These are phyloP conservation scores for Montipora foliosa DNA, from an alignment of 64 coral and sea anemone genomes.

Conservation along the genomic window DNA sequence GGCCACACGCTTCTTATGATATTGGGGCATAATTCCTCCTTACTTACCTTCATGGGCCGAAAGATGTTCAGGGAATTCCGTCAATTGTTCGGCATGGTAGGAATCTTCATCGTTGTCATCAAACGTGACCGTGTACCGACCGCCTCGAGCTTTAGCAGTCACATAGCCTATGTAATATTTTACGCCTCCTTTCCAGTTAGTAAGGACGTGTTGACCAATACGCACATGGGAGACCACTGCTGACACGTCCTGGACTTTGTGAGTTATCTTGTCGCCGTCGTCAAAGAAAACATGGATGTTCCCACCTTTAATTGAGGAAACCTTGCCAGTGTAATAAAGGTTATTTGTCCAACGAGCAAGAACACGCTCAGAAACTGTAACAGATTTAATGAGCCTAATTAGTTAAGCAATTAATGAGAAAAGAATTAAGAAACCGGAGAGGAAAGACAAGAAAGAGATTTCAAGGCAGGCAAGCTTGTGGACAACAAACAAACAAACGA, in stretches of 20 bases:
- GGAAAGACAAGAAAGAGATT: no score
- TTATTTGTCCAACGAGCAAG: conserved; percentile 54
- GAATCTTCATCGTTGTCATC: conserved; percentile 78
- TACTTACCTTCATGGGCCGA: not conserved
- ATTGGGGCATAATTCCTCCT: no score
- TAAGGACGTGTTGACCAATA: conserved; percentile 62
- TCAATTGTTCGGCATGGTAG: not conserved
- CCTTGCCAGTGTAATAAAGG: conserved; percentile 43
- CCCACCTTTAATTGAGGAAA: not conserved
- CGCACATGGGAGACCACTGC: conserved; percentile 22
- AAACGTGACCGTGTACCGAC: conserved; percentile 62
- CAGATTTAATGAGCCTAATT: no score
- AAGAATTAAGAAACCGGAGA: no score
- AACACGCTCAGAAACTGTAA: not conserved
- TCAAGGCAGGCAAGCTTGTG: no score
- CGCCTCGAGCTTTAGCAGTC: conserved; percentile 42
- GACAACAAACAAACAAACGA: no score
- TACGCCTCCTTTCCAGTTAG: conserved; percentile 22
- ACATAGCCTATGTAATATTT: conserved; percentile 74
- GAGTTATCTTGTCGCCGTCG: conserved; percentile 29
- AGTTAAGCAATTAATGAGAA: no score
- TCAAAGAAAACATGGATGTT: conserved; percentile 58
- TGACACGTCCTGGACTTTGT: conserved; percentile 18
- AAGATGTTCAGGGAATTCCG: not conserved
- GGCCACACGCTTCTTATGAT: not conserved